Evolutionary conservation across 37 sponge, comb jelly and placozoan species (phyloP).

Genomic region (Halisarca cf. caerulea): DNA sequence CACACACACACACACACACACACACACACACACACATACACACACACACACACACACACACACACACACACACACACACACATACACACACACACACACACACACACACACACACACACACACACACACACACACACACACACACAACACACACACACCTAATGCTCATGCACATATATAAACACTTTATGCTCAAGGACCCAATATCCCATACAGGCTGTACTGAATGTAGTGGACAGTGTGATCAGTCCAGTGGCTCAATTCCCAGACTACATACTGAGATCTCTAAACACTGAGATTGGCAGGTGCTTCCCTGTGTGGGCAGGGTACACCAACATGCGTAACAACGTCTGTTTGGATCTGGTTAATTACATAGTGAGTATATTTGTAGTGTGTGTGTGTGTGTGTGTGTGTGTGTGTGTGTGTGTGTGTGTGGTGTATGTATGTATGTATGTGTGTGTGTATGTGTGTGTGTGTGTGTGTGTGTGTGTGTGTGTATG

Average conservation of each 20-base stretch:
- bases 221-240: background rate
- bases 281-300: background rate
- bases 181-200: too few species aligned
- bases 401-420: background rate
- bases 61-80: slow-evolving; percentile 4
- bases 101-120: background rate
- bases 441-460: background rate
- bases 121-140: too few species aligned
- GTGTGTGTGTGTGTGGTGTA: background rate
- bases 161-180: too few species aligned
- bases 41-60: background rate
- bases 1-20: background rate
- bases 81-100: too few species aligned
- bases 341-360: slow-evolving; percentile 5
- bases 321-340: slow-evolving; percentile 6
- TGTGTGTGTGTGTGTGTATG: background rate
- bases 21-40: background rate
- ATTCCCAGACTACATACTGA: background rate
- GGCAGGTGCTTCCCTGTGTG: slow-evolving; percentile 9
- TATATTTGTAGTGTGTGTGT: background rate
- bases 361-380: background rate
- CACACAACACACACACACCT: background rate
- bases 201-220: slow-evolving; percentile 10
- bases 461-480: background rate
- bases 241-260: background rate